Conservation (phyloP, 2,113 vertebrate species). For the Triplophysa tibetana region DNA sequence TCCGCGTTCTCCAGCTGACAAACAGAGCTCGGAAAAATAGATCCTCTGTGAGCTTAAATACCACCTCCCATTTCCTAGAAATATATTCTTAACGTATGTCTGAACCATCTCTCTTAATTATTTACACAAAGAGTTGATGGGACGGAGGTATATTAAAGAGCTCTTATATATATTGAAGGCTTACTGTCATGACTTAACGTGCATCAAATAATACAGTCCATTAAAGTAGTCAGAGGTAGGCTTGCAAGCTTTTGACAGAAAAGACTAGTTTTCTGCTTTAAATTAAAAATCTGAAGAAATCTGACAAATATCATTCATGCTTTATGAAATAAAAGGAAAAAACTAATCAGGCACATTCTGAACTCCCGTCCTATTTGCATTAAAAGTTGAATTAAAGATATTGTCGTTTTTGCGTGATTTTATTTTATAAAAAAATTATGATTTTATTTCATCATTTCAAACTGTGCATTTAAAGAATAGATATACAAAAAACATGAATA, state of each 20-base stretch:
- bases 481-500: no score
- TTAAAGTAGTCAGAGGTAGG: not conserved
- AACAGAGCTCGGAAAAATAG: not conserved
- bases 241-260: not conserved
- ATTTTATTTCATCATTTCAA: no score
- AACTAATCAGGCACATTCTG: no score
- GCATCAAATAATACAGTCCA: not conserved
- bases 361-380: no score
- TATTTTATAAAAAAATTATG: no score
- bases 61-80: not conserved
- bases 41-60: not conserved
- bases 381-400: no score
- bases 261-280: no score
- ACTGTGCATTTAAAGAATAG: no score
- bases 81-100: not conserved
- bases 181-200: not conserved
- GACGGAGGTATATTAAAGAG: not conserved
- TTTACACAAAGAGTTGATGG: not conserved
- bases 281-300: no score
- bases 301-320: no score
- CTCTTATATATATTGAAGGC: not conserved
- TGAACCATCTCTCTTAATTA: not conserved
- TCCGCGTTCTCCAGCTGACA: conserved; percentile 19
- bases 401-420: no score
- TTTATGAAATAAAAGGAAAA: no score